phyloP scores from a whole-genome alignment of 2,797 vertebrate species.

The Chiloscyllium punctatum region DNA sequence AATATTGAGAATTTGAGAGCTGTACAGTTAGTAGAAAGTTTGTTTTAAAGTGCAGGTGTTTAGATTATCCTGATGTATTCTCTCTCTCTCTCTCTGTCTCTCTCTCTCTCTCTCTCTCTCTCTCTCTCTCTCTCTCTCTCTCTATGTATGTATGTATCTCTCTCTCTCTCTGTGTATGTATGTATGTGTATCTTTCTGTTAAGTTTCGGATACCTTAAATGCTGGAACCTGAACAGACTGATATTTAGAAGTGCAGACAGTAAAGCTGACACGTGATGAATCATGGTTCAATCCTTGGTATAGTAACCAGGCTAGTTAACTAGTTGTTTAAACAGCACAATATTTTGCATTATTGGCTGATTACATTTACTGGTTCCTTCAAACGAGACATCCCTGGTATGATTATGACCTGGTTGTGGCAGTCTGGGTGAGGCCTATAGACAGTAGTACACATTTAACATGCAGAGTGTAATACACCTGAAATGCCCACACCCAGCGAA shows the following conservation, averaged over 20 bases:
- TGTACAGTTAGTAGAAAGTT: not conserved
- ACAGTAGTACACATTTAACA: not conserved
- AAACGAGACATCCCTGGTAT: conserved; percentile 21
- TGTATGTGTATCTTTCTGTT: not conserved
- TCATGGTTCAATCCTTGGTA: conserved; percentile 12
- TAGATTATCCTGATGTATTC: too few relatives aligned
- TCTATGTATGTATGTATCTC: too few relatives aligned
- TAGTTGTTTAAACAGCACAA: not conserved
- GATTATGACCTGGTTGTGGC: conserved; percentile 28
- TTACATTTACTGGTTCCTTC: conserved; percentile 2
- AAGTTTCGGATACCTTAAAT: not conserved
- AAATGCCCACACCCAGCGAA: conserved; percentile 2
- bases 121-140: too few relatives aligned
- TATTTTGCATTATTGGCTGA: conserved; percentile 2
- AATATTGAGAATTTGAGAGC: not conserved
- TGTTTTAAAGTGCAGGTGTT: not conserved
- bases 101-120: too few relatives aligned
- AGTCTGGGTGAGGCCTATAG: conserved; percentile 22
- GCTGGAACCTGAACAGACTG: conserved; percentile 20
- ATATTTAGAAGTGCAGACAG: conserved; percentile 11
- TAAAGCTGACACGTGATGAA: conserved; percentile 9
- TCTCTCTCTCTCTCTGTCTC: too few relatives aligned
- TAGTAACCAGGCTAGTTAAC: conserved; percentile 5
- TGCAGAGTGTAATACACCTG: not conserved
- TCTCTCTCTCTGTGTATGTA: too few relatives aligned